phyloP scores from a whole-genome alignment of 2,797 vertebrate genomes.

The Sebastes steindachneri region DNA sequence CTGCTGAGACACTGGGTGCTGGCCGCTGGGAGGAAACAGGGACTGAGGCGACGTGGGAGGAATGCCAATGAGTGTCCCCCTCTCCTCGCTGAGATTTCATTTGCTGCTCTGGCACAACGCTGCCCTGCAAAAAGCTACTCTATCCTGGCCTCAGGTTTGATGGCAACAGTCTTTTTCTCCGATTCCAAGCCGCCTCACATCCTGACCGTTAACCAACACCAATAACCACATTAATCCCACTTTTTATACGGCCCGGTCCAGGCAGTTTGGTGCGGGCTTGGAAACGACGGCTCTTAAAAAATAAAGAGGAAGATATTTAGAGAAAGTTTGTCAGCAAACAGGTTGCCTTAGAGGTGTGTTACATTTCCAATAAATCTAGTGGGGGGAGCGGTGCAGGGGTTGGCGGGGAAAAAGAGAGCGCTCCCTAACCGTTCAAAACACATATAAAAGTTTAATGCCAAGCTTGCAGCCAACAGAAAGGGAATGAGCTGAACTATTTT shows the following conservation, averaged over 20 bases:
- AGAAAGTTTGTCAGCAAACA: conserved; percentile 42
- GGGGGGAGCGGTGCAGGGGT: conserved; percentile 48
- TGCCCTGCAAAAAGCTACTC: conserved; percentile 30
- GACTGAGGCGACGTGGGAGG: conserved; percentile 58
- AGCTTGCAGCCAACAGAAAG: conserved; percentile 62
- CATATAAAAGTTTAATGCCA: conserved; percentile 79
- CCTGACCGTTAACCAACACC: conserved; percentile 44
- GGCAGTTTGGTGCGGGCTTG: not conserved
- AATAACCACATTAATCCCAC: conserved; percentile 41
- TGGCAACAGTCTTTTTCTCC: conserved; percentile 36
- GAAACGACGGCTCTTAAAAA: conserved; percentile 15
- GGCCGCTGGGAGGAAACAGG: conserved; percentile 61
- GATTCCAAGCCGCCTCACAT: conserved; percentile 17
- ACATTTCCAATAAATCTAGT: conserved; percentile 60
- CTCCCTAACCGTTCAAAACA: conserved; percentile 72
- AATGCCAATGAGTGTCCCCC: conserved; percentile 78
- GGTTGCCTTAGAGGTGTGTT: conserved; percentile 31
- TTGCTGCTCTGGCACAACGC: conserved; percentile 39
- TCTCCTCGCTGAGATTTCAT: conserved; percentile 60
- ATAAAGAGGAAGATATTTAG: conserved; percentile 13
- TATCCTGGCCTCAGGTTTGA: conserved; percentile 50
- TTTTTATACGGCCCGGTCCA: conserved; percentile 20
- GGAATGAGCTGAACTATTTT: conserved; percentile 76
- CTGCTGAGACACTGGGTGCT: conserved; percentile 61
- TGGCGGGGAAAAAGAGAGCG: conserved; percentile 39